Conservation (phyloP, 2,113 vertebrate species). For the Stomatorhinus ivindoensis region DNA sequence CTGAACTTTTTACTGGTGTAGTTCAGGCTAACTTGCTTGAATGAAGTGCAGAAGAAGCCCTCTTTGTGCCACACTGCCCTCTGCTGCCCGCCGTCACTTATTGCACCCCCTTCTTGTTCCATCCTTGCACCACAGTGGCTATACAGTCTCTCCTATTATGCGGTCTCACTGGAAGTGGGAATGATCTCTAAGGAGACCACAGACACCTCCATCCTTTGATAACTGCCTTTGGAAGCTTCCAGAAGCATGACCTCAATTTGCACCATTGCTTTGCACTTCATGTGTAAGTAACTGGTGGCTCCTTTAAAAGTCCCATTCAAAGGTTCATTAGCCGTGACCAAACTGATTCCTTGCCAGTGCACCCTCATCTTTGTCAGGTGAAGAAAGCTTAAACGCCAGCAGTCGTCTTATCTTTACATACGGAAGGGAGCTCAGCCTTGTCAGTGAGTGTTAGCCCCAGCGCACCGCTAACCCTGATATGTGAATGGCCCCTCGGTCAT, state of each 20-base stretch:
- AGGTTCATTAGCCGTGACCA: too few relatives aligned
- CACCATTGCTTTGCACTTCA: background rate
- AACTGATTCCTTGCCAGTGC: conserved; percentile 37
- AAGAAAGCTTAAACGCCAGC: conserved; percentile 51
- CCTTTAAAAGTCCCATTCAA: background rate
- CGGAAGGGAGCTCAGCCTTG: conserved; percentile 44
- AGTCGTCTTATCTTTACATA: conserved; percentile 47
- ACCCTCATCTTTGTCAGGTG: conserved; percentile 49
- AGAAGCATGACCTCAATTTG: conserved; percentile 5
- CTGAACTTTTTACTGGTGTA: background rate
- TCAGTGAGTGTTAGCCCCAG: conserved; percentile 42
- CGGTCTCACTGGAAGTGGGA: background rate
- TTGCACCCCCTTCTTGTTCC: background rate
- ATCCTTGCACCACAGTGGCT: background rate
- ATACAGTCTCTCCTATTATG: background rate
- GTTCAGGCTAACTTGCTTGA: background rate
- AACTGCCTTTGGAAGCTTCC: background rate
- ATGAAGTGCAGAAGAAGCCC: background rate
- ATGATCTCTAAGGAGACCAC: background rate
- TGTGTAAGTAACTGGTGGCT: background rate
- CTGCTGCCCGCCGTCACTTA: background rate
- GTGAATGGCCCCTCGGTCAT: background rate
- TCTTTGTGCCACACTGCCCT: background rate
- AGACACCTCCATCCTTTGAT: background rate
- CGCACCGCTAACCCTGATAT: conserved; percentile 42